Evolutionary conservation across 2,113 vertebrate species (phyloP).

Genomic region (Nerophis ophidion): DNA sequence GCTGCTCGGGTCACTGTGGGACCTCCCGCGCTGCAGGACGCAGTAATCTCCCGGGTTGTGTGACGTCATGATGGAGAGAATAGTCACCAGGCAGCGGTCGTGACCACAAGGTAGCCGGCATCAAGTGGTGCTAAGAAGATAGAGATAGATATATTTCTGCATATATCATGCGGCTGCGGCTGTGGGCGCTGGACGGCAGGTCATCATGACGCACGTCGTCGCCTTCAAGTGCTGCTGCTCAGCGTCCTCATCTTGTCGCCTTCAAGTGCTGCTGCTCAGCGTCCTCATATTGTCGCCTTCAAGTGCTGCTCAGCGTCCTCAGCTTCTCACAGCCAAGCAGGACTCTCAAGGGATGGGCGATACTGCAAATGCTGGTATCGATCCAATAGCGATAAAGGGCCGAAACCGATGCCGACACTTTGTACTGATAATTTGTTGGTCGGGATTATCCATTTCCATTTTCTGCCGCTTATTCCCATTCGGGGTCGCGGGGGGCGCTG

Average conservation of each 20-base stretch:
- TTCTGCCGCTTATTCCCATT: no score
- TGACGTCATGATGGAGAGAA: constrained; percentile 75
- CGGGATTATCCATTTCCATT: no score
- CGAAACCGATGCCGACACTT: no score
- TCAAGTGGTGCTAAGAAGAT: constrained; percentile 45
- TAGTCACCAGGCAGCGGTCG: constrained; percentile 41
- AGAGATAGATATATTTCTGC: background rate
- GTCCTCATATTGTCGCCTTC: constrained; percentile 38
- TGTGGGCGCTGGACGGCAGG: constrained; percentile 51
- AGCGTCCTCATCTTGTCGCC: constrained; percentile 38
- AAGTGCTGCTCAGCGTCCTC: constrained; percentile 25
- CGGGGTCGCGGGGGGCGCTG: no score
- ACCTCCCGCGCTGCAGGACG: constrained; percentile 83
- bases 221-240: constrained; percentile 43
- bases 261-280: constrained; percentile 37
- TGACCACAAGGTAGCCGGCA: constrained; percentile 70
- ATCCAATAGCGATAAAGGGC: no score
- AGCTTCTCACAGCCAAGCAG: background rate
- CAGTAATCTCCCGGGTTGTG: constrained; percentile 77
- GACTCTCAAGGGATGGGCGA: no score
- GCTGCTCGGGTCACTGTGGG: constrained; percentile 91
- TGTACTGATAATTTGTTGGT: no score
- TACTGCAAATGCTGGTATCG: no score
- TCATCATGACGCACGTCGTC: constrained; percentile 56
- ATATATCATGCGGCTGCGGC: constrained; percentile 39